phyloP scores from a whole-genome alignment of 1,140 invertebrate genomes.

The Proctacanthus coquilletti region DNA sequence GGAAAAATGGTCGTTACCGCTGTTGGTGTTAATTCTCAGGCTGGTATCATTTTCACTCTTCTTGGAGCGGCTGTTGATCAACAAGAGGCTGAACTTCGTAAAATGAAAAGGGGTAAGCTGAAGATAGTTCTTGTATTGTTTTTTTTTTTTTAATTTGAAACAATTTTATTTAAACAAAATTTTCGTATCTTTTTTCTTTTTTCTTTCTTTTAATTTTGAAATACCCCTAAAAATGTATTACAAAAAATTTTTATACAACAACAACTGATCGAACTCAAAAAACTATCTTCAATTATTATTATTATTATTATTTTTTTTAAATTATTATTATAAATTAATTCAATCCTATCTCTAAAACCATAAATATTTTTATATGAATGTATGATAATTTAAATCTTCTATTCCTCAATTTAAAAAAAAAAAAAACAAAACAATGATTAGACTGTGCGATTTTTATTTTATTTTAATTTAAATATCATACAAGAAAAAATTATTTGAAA shows the following conservation, averaged over 20 bases:
- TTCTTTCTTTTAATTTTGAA: background rate
- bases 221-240: background rate
- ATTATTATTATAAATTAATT: background rate
- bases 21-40: constrained; percentile 97
- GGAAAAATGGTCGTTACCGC: constrained; percentile 98
- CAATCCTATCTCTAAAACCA: background rate
- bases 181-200: constrained; percentile 1
- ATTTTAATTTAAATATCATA: background rate
- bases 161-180: constrained; percentile 1
- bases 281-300: background rate
- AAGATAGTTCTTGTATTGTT: no score
- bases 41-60: constrained; percentile 98
- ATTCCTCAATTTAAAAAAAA: background rate
- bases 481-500: background rate
- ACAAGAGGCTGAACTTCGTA: constrained; percentile 82
- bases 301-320: background rate
- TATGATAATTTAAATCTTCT: no score
- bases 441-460: background rate
- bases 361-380: no score
- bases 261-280: background rate
- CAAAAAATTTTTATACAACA: background rate
- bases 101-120: constrained; percentile 80
- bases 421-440: background rate
- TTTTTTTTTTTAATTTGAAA: background rate
- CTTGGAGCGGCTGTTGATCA: constrained; percentile 89